These are phyloP conservation scores for Pelagia noctiluca DNA, from an alignment of 30 jellyfish, hydroid and myxozoan genomes.

Conservation along the genomic window DNA sequence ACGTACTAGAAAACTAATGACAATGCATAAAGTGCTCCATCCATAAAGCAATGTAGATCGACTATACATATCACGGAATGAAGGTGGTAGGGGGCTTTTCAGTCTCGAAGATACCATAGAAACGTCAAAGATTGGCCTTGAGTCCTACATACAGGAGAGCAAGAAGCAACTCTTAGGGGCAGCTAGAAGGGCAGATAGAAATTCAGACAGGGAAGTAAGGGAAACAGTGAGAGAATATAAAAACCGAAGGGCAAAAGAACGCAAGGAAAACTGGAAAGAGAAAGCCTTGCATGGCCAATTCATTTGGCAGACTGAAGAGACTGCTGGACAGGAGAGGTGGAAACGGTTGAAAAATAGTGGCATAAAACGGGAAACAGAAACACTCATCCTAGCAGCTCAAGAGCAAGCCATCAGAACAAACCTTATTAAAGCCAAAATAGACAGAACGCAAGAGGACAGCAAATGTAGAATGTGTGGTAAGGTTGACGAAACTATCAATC, in stretches of 20 bases:
- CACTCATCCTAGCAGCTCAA: constrained; percentile 51
- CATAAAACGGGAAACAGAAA: constrained; percentile 35
- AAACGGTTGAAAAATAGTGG: constrained; percentile 22
- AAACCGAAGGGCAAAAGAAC: constrained; percentile 20
- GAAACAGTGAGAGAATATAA: constrained; percentile 20
- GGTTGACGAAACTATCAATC: constrained; percentile 44
- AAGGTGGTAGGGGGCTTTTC: constrained; percentile 38
- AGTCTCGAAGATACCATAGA: constrained; percentile 27
- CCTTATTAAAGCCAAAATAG: constrained; percentile 39
- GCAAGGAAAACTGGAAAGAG: constrained; percentile 42
- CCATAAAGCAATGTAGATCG: constrained; percentile 23
- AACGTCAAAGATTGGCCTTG: constrained; percentile 28
- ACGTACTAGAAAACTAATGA: constrained; percentile 35
- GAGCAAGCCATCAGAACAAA: constrained; percentile 62
- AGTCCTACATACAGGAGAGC: constrained; percentile 27
- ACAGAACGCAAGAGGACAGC: constrained; percentile 50
- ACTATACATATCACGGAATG: constrained; percentile 16
- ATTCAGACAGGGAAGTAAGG: constrained; percentile 3
- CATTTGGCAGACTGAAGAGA: neutral
- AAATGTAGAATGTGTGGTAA: constrained; percentile 37
- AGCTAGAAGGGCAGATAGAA: constrained; percentile 22
- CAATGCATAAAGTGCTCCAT: constrained; percentile 50
- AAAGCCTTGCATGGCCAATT: constrained; percentile 16
- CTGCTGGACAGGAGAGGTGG: constrained; percentile 23
- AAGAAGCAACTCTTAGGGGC: constrained; percentile 6